Percentiles rank a stretch among this genome's conserved stretches.
Evolutionary conservation across 2,797 vertebrate genomes (phyloP).

Genomic region (Hoplostethus mediterraneus): DNA sequence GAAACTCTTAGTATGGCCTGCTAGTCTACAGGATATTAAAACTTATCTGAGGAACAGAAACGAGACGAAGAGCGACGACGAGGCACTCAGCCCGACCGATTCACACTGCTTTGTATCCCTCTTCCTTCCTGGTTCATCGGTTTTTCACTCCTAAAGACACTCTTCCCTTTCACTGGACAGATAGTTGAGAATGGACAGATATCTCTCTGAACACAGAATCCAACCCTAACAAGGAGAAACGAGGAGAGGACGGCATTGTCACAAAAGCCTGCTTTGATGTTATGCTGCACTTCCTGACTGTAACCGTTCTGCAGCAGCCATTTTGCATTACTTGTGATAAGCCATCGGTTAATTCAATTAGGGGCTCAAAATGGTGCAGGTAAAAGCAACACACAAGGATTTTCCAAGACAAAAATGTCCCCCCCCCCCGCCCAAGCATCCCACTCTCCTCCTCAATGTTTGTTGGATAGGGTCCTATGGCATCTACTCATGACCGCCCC

Average conservation of each 20-base stretch:
- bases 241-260: conserved; percentile 5
- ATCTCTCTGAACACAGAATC: conserved; percentile 5
- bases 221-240: not conserved
- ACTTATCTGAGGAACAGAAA: conserved; percentile 60
- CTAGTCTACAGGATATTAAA: conserved; percentile 67
- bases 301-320: conserved; percentile 17
- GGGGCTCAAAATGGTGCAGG: not conserved
- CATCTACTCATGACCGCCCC: conserved; percentile 39
- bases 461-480: conserved; percentile 25
- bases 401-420: not conserved
- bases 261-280: not conserved
- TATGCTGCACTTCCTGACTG: conserved; percentile 41
- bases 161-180: conserved; percentile 65
- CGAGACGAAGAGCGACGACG: conserved; percentile 35
- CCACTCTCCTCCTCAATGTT: not conserved
- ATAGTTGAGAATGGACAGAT: conserved; percentile 38
- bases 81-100: conserved; percentile 40
- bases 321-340: conserved; percentile 1
- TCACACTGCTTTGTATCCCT: conserved; percentile 33
- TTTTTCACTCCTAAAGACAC: conserved; percentile 22
- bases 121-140: conserved; percentile 34
- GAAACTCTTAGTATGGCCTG: conserved; percentile 71
- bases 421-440: not conserved
- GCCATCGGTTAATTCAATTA: not conserved
- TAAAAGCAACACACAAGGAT: not conserved